phyloP scores from a whole-genome alignment of 2,113 vertebrate species.

The Neofelis nebulosa region DNA sequence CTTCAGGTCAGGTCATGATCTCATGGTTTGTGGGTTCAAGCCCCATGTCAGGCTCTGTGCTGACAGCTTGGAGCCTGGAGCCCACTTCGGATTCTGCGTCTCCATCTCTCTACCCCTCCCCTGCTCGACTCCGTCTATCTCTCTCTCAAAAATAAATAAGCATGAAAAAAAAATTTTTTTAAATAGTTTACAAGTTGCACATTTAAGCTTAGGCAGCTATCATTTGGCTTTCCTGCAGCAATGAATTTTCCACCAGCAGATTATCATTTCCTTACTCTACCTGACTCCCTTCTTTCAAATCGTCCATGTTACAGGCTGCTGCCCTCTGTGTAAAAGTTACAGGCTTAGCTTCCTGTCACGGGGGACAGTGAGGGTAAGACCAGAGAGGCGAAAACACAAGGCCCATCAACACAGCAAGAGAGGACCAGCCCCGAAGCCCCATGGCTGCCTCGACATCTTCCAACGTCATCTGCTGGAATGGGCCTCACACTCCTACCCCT shows the following conservation, averaged over 20 bases:
- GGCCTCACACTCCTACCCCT: not conserved
- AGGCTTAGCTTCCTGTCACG: not conserved
- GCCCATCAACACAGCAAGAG: not conserved
- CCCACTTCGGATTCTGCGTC: no score
- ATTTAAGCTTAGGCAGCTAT: not conserved
- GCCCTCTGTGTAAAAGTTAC: not conserved
- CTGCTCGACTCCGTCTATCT: no score
- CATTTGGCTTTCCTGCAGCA: not conserved
- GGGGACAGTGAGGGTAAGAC: not conserved
- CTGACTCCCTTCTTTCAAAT: not conserved
- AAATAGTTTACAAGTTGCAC: no score
- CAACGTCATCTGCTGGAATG: rapidly evolving
- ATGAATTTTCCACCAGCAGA: not conserved
- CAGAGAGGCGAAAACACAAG: not conserved
- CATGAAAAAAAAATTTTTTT: no score
- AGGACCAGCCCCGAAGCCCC: not conserved
- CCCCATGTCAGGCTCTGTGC: no score
- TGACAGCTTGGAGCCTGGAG: no score
- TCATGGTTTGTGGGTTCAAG: no score
- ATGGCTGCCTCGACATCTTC: not conserved
- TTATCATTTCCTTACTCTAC: not conserved
- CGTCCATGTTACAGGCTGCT: not conserved
- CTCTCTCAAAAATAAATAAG: no score
- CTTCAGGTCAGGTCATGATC: no score
- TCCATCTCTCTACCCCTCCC: no score